Evolutionary conservation across 2,888 invertebrate genomes (phyloP), one percentile per base, ranked within the genome.

Genomic region (Schrankia costaestrigalis): DNA sequence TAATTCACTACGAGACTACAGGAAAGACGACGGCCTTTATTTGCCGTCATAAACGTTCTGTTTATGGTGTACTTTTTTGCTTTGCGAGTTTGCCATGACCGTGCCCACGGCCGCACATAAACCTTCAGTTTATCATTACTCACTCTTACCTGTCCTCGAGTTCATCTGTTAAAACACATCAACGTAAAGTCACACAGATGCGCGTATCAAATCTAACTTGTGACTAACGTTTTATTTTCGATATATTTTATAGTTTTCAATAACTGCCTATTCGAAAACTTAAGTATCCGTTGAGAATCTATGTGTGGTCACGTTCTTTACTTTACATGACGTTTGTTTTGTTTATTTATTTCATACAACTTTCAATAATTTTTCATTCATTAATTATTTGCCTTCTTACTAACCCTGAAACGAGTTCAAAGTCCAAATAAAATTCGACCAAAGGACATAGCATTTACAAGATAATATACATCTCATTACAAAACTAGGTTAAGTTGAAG

Each of bases 1-100:
- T 87, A 87, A 86, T 82, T 87, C 86, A 87, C 84, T 84, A 84
- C 80, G 79, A 77, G 83, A 77, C 83, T 82, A 79, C 85, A 81
- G 81, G 78, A 82, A 83, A 87, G 81, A 83, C 77, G 80, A 76
- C 79, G 71, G 71, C 76, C 78, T 86, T 86, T 87, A 87, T 87
- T 85, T 86, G 85, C 87, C 66, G 83, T 72, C 86, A 83, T 87
- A 87, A 87, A 87, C 78, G 83, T 70, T 67, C 69, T 78, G 82
- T 86, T 86, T 85, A 85, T 85, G 83, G 72, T 78, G 77, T 74
- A 78, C 74, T 85, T 86, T 85, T 87, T 85, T 83, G 78, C 79
- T 53, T 41, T 33, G 32, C 35, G 41, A 36, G 46, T 41, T 37
- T 55, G 23, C 41, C 28, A 27, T 27, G 53, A 50, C 36, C 41